A percentile compares a stretch with the other conserved stretches of the same genome.
phyloP scores from a whole-genome alignment of 2,888 invertebrate genomes.

The Noctua pronuba region DNA sequence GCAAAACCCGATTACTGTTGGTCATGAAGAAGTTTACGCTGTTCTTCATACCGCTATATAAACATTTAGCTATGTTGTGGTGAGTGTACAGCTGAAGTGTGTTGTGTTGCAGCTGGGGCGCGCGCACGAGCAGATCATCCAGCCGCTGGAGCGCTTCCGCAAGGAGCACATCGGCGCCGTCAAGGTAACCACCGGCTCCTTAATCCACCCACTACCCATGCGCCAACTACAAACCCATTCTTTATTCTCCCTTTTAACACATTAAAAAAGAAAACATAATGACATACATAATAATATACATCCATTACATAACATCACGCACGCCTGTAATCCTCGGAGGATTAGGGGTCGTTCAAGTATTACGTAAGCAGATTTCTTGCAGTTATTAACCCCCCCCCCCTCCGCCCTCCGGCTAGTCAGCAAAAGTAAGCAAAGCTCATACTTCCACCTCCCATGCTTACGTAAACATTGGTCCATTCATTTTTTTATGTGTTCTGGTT shows the following conservation, averaged over 20 bases:
- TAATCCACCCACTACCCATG: not conserved
- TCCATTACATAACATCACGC: not conserved
- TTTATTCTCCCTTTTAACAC: not conserved
- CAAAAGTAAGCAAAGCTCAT: too few relatives aligned
- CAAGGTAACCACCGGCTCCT: slow-evolving; percentile 91
- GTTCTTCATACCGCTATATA: not conserved
- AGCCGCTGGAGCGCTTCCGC: slow-evolving; percentile 97
- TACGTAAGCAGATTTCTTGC: too few relatives aligned
- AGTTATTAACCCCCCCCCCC: too few relatives aligned
- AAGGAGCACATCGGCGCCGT: slow-evolving; percentile 98
- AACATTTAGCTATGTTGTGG: not conserved
- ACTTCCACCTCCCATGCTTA: too few relatives aligned
- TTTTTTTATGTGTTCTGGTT: too few relatives aligned
- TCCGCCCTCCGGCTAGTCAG: too few relatives aligned
- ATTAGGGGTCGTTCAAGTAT: too few relatives aligned
- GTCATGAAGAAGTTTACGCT: not conserved
- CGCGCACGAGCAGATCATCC: slow-evolving; percentile 97
- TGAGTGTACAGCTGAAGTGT: not conserved
- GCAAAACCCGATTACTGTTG: not conserved
- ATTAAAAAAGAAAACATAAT: not conserved
- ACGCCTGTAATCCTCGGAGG: not conserved
- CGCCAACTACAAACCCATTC: too few relatives aligned
- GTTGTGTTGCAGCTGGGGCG: slow-evolving; percentile 93
- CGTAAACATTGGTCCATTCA: too few relatives aligned
- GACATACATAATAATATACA: not conserved